Percentiles rank a stretch among this genome's conserved stretches.
phyloP scores from a whole-genome alignment of 1,140 invertebrate genomes.

The Pseudomyrmex gracilis region DNA sequence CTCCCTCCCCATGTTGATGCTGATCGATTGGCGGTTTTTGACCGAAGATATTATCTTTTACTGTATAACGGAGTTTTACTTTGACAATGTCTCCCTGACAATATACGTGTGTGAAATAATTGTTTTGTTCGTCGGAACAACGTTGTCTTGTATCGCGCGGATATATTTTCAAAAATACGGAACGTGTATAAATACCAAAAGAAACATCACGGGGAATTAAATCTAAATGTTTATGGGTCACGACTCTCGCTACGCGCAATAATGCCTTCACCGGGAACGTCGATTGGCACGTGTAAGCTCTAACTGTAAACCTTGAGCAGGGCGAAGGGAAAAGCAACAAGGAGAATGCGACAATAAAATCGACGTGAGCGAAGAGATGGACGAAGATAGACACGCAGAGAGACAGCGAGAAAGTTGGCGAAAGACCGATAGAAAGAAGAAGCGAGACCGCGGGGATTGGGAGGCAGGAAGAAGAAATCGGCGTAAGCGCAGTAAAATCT shows the following conservation, averaged over 20 bases:
- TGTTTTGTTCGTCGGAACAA: constrained; percentile 28
- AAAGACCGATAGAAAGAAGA: constrained; percentile 43
- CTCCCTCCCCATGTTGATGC: too few species aligned
- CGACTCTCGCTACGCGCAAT: constrained; percentile 65
- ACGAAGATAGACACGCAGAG: neutral
- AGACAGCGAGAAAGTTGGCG: constrained; percentile 1
- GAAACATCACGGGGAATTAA: constrained; percentile 59
- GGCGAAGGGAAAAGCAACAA: constrained; percentile 39
- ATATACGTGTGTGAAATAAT: constrained; percentile 23
- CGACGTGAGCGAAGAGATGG: constrained; percentile 46
- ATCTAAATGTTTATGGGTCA: constrained; percentile 53
- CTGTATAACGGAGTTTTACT: neutral
- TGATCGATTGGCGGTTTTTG: neutral
- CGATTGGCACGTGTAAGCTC: constrained; percentile 73
- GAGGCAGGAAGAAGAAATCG: constrained; percentile 63
- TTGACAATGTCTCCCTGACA: neutral
- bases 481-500: constrained; percentile 81
- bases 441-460: neutral
- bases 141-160: neutral
- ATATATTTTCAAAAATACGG: constrained; percentile 12
- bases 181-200: constrained; percentile 12
- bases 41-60: neutral
- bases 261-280: constrained; percentile 65
- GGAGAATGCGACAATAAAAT: constrained; percentile 57
- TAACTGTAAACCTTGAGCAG: constrained; percentile 75